Evolutionary conservation across 2,113 vertebrate genomes (phyloP), one percentile per base, ranked within the genome.

Genomic region (Geococcyx californianus): DNA sequence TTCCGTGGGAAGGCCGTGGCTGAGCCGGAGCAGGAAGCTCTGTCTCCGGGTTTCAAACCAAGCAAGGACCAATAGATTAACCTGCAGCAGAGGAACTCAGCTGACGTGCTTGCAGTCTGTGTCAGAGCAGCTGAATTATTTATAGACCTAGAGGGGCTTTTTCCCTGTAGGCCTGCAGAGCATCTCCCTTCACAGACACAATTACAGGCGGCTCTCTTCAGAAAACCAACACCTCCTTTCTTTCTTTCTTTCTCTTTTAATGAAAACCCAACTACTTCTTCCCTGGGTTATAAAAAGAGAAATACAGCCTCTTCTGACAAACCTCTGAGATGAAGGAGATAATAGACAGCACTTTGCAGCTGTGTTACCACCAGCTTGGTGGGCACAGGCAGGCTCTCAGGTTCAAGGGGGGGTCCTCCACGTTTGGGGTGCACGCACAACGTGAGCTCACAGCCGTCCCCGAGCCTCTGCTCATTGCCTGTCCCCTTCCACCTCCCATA

Each of bases 401-500:
- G 36, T 18, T 23, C 23, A 10, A 28, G 33, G 23, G 26, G 9
- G 26, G 11, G 21, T 4, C 33, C 21, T 34, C 18, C 11, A 1
- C 9, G 0, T 13, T 13, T 52, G 47, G 64, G 81, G 52, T 28
- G 28, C 4, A 34, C 11, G 0, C 5, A 13, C n/a, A 10, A 9
- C 7, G 3, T 2, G 1, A 42, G 28, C 10, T 16, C 2, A 4
- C 17, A 33, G 31, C 38, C 10, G 4, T 60, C 54, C 64, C 59
- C 7, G 0, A 13, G 12, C 29, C 34, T 19, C 1, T 1, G 20
- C 38, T 44, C 3, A 0, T 2, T n/a, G 8, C 11, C 40, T n/a
- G 26, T 18, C 13, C 33, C 60, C 13, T 14, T 6, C 14, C 24
- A 14, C 15, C 29, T 34, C 28, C 52, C 33, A 10, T 2, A 14